These are phyloP conservation scores for Trachelus iudaicus DNA, from an alignment of 2,888 invertebrate species.

Conservation along the genomic window DNA sequence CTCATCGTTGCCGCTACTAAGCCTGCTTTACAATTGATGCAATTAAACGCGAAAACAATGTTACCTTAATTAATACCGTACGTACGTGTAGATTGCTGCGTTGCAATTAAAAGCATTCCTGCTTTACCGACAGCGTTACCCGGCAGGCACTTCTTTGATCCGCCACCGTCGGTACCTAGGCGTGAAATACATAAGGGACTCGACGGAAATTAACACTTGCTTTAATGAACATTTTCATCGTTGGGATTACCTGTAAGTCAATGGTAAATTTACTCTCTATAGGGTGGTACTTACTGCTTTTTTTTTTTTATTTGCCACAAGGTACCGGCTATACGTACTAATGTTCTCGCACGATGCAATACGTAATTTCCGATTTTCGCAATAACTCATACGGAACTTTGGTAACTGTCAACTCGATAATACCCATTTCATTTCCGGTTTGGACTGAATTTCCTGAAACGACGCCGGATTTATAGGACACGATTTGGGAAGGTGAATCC, in stretches of 20 bases:
- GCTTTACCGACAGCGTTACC: not conserved
- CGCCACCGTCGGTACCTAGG: not conserved
- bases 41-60: slow-evolving; percentile 1
- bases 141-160: not conserved
- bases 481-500: not conserved
- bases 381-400: slow-evolving; percentile 27
- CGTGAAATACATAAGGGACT: not conserved
- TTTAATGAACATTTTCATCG: not conserved
- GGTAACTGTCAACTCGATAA: slow-evolving; percentile 18
- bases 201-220: slow-evolving; percentile 3
- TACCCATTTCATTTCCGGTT: slow-evolving; percentile 28
- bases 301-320: not conserved
- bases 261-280: not conserved
- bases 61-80: not conserved
- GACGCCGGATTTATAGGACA: slow-evolving; percentile 23
- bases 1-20: not conserved
- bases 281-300: not conserved
- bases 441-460: slow-evolving; percentile 24
- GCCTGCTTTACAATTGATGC: not conserved
- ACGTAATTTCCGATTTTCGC: slow-evolving; percentile 27
- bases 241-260: not conserved
- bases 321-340: not conserved
- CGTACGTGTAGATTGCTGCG: not conserved
- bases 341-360: slow-evolving; percentile 8
- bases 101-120: not conserved